Evolutionary conservation across 2,113 vertebrate species (phyloP).

Genomic region (human (Homo sapiens)): GRCh38 chr5:90426001-90426500

Average conservation of each 20-base stretch:
- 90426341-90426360: neutral
- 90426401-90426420: neutral
- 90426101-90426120: neutral
- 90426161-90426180: conserved; percentile 31
- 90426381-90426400: neutral
- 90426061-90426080: neutral
- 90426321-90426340: neutral
- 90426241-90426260: neutral
- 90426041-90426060: neutral
- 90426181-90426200: neutral
- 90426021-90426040: neutral
- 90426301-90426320: neutral
- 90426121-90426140: neutral
- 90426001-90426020: neutral
- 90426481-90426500: no score
- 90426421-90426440: neutral
- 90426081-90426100: neutral
- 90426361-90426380: neutral
- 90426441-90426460: no score
- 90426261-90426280: neutral
- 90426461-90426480: no score
- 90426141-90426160: neutral
- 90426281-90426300: neutral
- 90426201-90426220: neutral
- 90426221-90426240: neutral